Conservation (phyloP, 2,888 invertebrate species). For the Dasypogon diadema region DNA sequence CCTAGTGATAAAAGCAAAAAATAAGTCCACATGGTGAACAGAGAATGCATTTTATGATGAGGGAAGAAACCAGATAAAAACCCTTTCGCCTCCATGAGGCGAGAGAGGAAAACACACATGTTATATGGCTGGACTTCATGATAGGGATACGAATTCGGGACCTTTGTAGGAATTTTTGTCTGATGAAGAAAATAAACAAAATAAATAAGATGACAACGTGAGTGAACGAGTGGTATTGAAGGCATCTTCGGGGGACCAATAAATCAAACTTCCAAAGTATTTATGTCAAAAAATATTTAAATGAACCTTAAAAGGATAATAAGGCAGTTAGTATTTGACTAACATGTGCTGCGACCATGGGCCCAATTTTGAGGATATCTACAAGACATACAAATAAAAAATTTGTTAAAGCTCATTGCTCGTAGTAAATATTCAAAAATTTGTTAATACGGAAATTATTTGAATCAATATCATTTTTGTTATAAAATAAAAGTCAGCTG, state of each 20-base stretch:
- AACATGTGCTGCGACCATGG: slow-evolving; percentile 24
- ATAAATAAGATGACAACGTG: neutral
- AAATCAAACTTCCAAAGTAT: slow-evolving; percentile 29
- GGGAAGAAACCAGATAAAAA: slow-evolving; percentile 2
- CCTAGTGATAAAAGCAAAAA: slow-evolving; percentile 15
- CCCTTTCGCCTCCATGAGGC: slow-evolving; percentile 26
- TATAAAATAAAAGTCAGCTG: too few relatives aligned
- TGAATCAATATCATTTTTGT: too few relatives aligned
- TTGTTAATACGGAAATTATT: too few relatives aligned
- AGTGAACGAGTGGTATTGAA: neutral
- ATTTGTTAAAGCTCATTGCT: too few relatives aligned
- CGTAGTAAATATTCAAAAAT: too few relatives aligned
- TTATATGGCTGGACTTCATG: neutral
- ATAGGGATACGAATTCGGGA: neutral
- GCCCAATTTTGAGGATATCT: neutral
- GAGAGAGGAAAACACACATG: neutral
- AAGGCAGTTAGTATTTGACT: neutral
- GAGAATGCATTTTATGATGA: slow-evolving; percentile 36
- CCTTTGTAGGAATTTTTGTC: neutral
- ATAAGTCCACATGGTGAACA: slow-evolving; percentile 36
- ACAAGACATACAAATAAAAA: neutral
- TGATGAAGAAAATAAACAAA: neutral
- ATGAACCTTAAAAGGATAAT: slow-evolving; percentile 39
- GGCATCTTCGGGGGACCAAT: slow-evolving; percentile 2
- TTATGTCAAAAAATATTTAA: slow-evolving; percentile 17